phyloP scores from a whole-genome alignment of 2,113 vertebrate species.

The Alethe castanea region DNA sequence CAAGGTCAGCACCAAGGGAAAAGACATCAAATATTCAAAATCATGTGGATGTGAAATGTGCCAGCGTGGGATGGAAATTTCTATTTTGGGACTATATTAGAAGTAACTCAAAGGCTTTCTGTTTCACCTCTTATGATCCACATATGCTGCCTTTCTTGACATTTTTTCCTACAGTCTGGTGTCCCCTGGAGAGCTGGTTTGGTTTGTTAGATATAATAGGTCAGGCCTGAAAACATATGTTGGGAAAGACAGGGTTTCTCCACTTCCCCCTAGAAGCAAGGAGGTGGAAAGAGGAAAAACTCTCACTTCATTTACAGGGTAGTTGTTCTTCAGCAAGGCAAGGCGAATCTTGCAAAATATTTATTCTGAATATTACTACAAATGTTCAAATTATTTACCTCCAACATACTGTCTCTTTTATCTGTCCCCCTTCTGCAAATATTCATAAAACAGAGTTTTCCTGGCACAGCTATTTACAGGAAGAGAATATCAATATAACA shows the following conservation, averaged over 20 bases:
- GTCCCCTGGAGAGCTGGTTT: not conserved
- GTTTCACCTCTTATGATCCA: not conserved
- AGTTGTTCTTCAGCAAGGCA: not conserved
- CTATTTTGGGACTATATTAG: not conserved
- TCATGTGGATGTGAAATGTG: not conserved
- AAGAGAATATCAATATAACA: not conserved
- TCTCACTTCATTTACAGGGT: not conserved
- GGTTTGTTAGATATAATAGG: not conserved
- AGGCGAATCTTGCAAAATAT: not conserved
- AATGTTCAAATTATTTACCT: conserved; percentile 24
- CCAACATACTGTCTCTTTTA: not conserved
- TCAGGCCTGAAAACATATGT: not conserved
- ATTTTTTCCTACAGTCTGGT: not conserved
- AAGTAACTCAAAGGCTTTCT: not conserved
- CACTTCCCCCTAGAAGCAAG: not conserved
- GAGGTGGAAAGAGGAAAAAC: not conserved
- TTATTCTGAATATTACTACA: not conserved
- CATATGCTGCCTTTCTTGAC: not conserved
- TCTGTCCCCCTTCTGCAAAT: not conserved
- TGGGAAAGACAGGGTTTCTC: not conserved
- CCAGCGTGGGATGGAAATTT: not conserved
- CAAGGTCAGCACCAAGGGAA: not conserved
- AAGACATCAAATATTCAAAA: conserved; percentile 6
- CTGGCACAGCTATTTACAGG: not conserved
- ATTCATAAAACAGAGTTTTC: not conserved